Percentiles rank a stretch among this genome's conserved stretches.
These are phyloP conservation scores for Falco biarmicus DNA, from an alignment of 2,797 vertebrate genomes.

Conservation along the genomic window DNA sequence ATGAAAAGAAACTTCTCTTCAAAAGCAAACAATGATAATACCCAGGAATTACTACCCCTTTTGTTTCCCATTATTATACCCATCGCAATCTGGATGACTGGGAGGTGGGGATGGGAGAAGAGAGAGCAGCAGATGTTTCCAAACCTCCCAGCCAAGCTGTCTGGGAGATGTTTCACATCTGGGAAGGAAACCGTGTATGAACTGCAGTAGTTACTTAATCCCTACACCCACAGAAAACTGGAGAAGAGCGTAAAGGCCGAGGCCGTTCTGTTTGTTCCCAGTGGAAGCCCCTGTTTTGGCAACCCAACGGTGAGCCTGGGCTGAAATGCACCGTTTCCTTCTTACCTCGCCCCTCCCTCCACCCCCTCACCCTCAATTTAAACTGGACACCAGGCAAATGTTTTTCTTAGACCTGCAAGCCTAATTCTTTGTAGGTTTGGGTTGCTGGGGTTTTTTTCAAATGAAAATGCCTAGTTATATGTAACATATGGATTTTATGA, in stretches of 20 bases:
- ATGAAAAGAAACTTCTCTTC: not conserved
- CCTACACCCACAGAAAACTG: not conserved
- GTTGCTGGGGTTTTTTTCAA: not conserved
- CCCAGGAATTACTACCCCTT: not conserved
- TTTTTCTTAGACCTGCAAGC: not conserved
- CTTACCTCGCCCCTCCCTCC: not conserved
- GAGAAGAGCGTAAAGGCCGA: not conserved
- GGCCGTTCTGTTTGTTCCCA: not conserved
- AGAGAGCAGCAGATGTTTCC: not conserved
- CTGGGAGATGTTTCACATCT: not conserved
- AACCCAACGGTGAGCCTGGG: not conserved
- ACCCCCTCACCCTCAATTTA: not conserved
- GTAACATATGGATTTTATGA: conserved; percentile 28
- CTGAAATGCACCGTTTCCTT: not conserved
- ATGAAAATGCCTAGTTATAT: not conserved
- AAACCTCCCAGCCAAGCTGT: not conserved
- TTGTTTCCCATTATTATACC: not conserved
- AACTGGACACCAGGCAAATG: not conserved
- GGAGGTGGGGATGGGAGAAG: not conserved
- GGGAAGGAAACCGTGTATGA: not conserved
- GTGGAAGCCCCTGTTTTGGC: not conserved
- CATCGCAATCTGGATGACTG: not conserved
- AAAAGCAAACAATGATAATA: not conserved
- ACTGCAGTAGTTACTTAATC: not conserved
- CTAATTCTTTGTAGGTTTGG: not conserved